Conservation (phyloP, 2,113 vertebrate genomes). For the Micronycteris hirsuta region DNA sequence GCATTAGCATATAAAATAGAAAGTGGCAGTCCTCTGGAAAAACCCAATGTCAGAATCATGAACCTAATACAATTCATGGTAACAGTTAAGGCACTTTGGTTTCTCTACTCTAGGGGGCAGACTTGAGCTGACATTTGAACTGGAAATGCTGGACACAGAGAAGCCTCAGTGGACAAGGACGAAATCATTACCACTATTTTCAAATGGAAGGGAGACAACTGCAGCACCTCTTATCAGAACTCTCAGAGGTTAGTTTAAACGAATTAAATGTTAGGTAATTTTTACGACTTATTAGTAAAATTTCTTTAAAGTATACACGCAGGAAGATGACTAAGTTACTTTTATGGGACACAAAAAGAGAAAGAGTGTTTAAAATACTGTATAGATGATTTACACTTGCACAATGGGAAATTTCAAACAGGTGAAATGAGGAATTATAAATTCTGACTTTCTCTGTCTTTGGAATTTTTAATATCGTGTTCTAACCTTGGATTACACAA, state of each 20-base stretch:
- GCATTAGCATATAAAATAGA: background rate
- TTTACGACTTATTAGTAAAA: background rate
- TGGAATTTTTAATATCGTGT: background rate
- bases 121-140: background rate
- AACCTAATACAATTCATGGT: background rate
- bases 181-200: background rate
- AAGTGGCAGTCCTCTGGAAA: background rate
- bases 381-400: background rate
- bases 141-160: background rate
- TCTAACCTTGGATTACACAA: background rate
- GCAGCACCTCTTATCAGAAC: background rate
- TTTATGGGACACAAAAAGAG: background rate
- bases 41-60: background rate
- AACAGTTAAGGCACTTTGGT: background rate
- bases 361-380: background rate
- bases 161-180: background rate
- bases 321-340: background rate
- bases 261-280: background rate
- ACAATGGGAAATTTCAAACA: background rate
- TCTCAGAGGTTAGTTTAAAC: background rate
- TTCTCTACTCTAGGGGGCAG: conserved; percentile 32
- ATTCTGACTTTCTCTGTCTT: background rate
- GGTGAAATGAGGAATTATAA: background rate
- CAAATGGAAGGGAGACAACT: background rate
- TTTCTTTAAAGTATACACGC: background rate